A percentile compares a stretch with the other conserved stretches of the same genome.
These are phyloP conservation scores for Blastomussa wellsi DNA, from an alignment of 92 coral and sea anemone genomes.

Conservation along the genomic window DNA sequence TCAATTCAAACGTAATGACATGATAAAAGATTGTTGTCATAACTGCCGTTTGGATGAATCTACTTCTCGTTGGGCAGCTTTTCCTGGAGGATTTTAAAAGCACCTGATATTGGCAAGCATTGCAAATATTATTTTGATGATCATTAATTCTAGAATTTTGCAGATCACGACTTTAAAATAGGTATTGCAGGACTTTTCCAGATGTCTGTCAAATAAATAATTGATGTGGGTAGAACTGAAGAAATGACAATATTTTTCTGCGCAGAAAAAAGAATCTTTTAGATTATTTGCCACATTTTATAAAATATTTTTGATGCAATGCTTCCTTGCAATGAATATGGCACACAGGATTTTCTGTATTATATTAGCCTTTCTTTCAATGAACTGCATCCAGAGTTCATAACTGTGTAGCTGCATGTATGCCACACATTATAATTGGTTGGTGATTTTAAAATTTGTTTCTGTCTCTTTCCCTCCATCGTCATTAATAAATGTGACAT, in stretches of 20 bases:
- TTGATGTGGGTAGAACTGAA: not conserved
- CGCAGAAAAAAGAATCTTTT: not conserved
- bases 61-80: not conserved
- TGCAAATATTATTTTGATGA: not conserved
- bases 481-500: not conserved
- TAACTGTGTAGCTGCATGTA: not conserved
- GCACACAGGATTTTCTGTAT: not conserved
- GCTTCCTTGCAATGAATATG: not conserved
- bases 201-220: slow-evolving; percentile 9
- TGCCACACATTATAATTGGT: not conserved
- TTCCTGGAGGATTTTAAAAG: not conserved
- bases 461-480: not conserved
- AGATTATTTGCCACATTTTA: not conserved
- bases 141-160: not conserved
- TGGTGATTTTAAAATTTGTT: not conserved
- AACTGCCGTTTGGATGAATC: not conserved
- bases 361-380: no score
- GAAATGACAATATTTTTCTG: not conserved
- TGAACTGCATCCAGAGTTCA: not conserved
- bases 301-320: not conserved
- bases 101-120: not conserved
- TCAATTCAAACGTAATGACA: not conserved
- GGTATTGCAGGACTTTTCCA: slow-evolving; percentile 1
- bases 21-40: not conserved
- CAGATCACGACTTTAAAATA: not conserved